Evolutionary conservation across 2,113 vertebrate species (phyloP), one percentile per base, ranked within the genome.

Genomic region (Hyla sarda): DNA sequence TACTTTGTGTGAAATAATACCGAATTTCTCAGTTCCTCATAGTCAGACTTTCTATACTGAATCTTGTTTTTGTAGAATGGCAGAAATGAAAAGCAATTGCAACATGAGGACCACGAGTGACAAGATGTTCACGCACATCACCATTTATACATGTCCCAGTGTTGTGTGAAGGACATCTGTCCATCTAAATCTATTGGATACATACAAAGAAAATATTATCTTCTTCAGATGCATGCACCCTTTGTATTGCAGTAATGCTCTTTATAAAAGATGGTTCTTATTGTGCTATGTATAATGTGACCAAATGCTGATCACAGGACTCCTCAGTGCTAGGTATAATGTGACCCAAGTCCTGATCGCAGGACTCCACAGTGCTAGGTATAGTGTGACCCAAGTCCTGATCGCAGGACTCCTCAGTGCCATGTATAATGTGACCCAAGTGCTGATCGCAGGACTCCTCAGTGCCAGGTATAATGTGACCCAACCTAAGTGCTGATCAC

Each of bases 61-160:
- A 32, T 71, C 8, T 71, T 23, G 17, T 32, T 69, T 0, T 4
- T 34, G 19, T 62, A 13, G 19, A 34, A 69, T 45, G 69, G 32
- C 8, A 41, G 32, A 73, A 45, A 72, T 17, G 16, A 69, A 2
- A 21, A 23, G 1, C 5, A 9, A 25, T 25, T 48, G 13, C 12
- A 45, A 12, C 1, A 4, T 11, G 12, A n/a, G 21, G 41, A 28
- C 37, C 41, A 5, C 48, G 23, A 48, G 2, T 47, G 5, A 1
- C 34, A 41, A 48, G 41, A 60, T 0, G 13, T 9, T 30, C 17
- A 2, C 4, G 9, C 25, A 32, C 16, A 21, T 32, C 56, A 6
- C 78, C 60, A 45, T 81, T 81, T 80, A 80, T 62, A 54, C 77
- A 81, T 81, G 78, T 81, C 78, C 56, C 56, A 81, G n/a, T 23